phyloP scores from a whole-genome alignment of 1,140 invertebrate species.

The Drusus annulatus region DNA sequence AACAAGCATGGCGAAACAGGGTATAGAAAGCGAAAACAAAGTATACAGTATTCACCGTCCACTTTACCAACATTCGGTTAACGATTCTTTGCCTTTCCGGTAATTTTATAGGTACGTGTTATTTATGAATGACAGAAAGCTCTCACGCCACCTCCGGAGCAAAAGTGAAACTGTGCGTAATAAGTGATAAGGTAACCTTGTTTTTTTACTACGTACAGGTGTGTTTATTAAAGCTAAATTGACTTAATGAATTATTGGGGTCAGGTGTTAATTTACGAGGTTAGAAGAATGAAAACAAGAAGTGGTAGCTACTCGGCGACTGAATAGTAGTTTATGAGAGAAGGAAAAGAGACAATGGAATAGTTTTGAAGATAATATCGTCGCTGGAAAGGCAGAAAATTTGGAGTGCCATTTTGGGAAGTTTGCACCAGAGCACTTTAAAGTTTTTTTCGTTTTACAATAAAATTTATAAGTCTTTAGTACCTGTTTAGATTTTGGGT shows the following conservation, averaged over 20 bases:
- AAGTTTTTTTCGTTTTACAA: too few species aligned
- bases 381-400: too few species aligned
- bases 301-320: not conserved
- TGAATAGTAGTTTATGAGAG: too few species aligned
- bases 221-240: slow-evolving; percentile 30
- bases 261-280: not conserved
- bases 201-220: slow-evolving; percentile 20
- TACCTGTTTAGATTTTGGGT: too few species aligned
- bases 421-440: too few species aligned
- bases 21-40: slow-evolving; percentile 20
- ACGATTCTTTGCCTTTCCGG: slow-evolving; percentile 17
- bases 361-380: too few species aligned
- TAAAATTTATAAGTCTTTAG: too few species aligned
- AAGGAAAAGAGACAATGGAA: too few species aligned
- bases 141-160: slow-evolving; percentile 29
- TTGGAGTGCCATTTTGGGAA: too few species aligned
- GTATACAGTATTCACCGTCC: too few species aligned
- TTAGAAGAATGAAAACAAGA: slow-evolving; percentile 4
- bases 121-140: slow-evolving; percentile 32
- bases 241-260: slow-evolving; percentile 31
- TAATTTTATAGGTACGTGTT: slow-evolving; percentile 36
- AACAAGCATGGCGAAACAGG: not conserved
- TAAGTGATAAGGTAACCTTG: slow-evolving; percentile 13
- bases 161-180: slow-evolving; percentile 37
- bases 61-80: too few species aligned